A percentile compares a stretch with the other conserved stretches of the same genome.
Evolutionary conservation across 2,113 vertebrate species (phyloP).

Genomic region (Echinops telfairi): DNA sequence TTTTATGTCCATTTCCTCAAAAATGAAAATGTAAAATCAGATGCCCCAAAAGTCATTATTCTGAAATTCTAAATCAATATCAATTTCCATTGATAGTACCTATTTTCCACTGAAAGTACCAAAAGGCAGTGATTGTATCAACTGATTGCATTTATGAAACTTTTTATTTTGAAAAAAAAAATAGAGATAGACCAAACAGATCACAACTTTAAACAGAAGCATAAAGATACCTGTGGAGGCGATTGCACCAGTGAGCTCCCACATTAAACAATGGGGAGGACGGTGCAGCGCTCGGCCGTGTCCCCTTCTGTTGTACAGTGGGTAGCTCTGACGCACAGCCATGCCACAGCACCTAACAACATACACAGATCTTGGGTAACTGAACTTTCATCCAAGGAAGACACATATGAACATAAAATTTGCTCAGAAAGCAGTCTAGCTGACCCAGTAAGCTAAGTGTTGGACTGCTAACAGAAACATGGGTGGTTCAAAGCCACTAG

Average conservation of each 20-base stretch:
- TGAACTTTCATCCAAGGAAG: constrained; percentile 41
- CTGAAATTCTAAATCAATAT: constrained; percentile 49
- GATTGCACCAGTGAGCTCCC: too few species aligned
- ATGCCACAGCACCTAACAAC: too few species aligned
- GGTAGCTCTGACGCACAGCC: too few species aligned
- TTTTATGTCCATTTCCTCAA: background rate
- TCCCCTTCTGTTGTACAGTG: too few species aligned
- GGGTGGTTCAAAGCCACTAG: too few species aligned
- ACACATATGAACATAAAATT: background rate
- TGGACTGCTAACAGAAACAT: too few species aligned
- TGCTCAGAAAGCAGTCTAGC: too few species aligned
- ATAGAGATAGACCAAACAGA: background rate
- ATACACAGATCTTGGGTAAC: too few species aligned
- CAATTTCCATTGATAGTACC: background rate
- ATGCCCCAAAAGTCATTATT: constrained; percentile 24
- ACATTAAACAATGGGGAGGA: too few species aligned
- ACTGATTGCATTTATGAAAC: background rate
- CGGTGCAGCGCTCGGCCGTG: too few species aligned
- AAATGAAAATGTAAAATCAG: constrained; percentile 37
- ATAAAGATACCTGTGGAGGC: background rate
- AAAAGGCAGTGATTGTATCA: background rate
- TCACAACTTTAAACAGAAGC: constrained; percentile 19
- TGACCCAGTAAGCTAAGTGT: too few species aligned
- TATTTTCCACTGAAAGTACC: constrained; percentile 27
- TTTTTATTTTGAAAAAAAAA: background rate